Evolutionary conservation across 2,797 vertebrate species (phyloP), one percentile per base, ranked within the genome.

Genomic region (Sciurus vulgaris): DNA sequence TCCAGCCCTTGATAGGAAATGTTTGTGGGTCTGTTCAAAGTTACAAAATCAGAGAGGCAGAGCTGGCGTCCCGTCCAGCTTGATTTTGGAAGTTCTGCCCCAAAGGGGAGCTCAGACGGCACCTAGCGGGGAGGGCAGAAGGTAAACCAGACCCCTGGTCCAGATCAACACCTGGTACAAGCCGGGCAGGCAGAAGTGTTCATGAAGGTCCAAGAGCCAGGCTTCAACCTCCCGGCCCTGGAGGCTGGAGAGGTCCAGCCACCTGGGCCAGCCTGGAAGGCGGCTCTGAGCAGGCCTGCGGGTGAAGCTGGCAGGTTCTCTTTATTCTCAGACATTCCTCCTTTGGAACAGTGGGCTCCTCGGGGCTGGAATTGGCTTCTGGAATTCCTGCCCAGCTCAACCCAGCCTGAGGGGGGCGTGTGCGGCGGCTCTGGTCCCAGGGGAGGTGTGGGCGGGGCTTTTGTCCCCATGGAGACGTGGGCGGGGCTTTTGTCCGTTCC

Each of bases 241-340:
- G 77, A 76, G 30, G 22, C 51, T 35, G 70, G 5, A 38, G 24
- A 0, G 33, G 44, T 59, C 28, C 22, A 17, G 35, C 0, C 1
- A 77, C 38, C 67, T 38, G 65, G 82, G 22, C 22, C 56, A 33
- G 51, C 41, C 47, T 44, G 33, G 65, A 67, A 38, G 54, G 3
- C 9, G 22, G 28, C 38, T 10, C 20, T 38, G 22, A 9, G 28
- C 14, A 28, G 63, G 49, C 14, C 83, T 22, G 14, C 4, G 28
- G 65, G 22, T 2, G 28, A 11, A 65, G 3, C 76, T 44, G 47
- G 35, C 35, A 63, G 38, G 20, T 26, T 63, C 69, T 44, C 56
- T 49, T 9, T 11, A 22, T 8, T 51, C 44, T 84, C 18, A 12
- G 35, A 69, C 54, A 5, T 30, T 38, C 41, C 14, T 47, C 69